Evolutionary conservation across 2,888 invertebrate genomes (phyloP), one percentile per base, ranked within the genome.

Genomic region (Lordiphosa andalusiaca): DNA sequence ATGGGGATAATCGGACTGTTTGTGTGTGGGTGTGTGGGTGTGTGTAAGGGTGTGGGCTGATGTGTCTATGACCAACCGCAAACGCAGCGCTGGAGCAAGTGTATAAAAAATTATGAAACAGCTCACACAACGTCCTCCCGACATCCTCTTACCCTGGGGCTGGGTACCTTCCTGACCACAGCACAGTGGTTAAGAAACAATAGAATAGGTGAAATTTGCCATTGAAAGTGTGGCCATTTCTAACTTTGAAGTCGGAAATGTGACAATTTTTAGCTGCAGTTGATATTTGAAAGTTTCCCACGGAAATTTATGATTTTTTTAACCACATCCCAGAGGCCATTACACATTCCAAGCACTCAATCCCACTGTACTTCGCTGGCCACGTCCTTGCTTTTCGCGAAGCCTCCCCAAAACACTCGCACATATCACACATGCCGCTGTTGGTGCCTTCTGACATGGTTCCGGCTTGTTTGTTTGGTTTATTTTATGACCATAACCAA

Each of bases 401-500:
- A 30, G 30, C 46, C 50, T 23, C 51, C 38, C 60, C 48, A 54
- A 53, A 44, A 61, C 52, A 6, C 19, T 25, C 38, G 10, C 16
- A 61, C 62, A 40, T 55, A 62, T 50, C 48, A 51, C 50, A 61
- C 53, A 58, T 60, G 57, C 53, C 64, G 67, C 65, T 67, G 73
- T 73, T 65, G 67, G 63, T 67, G 73, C 74, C 69, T 73, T 73
- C 72, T 86, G 86, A 86, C 86, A 85, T 85, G 84, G 72, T 87
- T 87, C 84, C 80, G 78, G 76, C 74, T 86, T 81, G 86, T 84
- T 86, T 87, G 85, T 86, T 87, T 86, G 86, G 86, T 86, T 82
- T 86, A 86, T 86, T 87, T 87, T 86, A 84, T 84, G 86, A 62
- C 87, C 87, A 87, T 85, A 86, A 86, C 80, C 72, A 72, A 83